Conservation (phyloP, 2,113 vertebrate genomes). For the Leucopsar rothschildi region DNA sequence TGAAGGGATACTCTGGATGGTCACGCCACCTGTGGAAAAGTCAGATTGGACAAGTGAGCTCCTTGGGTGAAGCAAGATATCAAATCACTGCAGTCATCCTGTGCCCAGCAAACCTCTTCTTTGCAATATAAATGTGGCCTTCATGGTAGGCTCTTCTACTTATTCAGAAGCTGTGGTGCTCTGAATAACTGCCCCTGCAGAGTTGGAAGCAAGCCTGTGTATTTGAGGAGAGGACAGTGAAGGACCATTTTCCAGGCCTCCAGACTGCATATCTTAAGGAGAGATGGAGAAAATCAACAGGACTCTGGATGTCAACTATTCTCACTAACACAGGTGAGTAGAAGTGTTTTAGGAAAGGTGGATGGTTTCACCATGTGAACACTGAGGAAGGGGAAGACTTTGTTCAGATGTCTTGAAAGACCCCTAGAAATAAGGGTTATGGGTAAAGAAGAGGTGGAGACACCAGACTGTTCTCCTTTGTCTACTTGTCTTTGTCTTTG, state of each 20-base stretch:
- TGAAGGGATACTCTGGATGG: conserved; percentile 92
- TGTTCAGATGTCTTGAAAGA: background rate
- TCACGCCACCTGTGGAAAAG: conserved; percentile 85
- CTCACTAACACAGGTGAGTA: background rate
- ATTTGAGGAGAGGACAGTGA: background rate
- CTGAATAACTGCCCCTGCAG: background rate
- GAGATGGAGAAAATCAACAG: background rate
- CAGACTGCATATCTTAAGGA: background rate
- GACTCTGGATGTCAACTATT: background rate
- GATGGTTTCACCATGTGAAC: background rate
- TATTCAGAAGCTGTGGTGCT: background rate
- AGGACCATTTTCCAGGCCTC: background rate
- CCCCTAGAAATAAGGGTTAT: background rate
- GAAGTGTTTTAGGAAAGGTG: background rate
- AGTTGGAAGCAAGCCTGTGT: background rate
- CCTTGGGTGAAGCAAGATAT: background rate
- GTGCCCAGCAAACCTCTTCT: background rate
- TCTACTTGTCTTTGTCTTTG: background rate
- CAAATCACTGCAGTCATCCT: background rate
- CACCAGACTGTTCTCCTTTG: background rate
- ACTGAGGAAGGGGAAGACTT: background rate
- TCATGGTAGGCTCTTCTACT: background rate
- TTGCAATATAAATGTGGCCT: background rate
- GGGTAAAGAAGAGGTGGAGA: background rate
- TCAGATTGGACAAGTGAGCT: background rate